A percentile compares a stretch with the other conserved stretches of the same genome.
Evolutionary conservation across 2,797 vertebrate genomes (phyloP).

Genomic region (Oophaga sylvatica): DNA sequence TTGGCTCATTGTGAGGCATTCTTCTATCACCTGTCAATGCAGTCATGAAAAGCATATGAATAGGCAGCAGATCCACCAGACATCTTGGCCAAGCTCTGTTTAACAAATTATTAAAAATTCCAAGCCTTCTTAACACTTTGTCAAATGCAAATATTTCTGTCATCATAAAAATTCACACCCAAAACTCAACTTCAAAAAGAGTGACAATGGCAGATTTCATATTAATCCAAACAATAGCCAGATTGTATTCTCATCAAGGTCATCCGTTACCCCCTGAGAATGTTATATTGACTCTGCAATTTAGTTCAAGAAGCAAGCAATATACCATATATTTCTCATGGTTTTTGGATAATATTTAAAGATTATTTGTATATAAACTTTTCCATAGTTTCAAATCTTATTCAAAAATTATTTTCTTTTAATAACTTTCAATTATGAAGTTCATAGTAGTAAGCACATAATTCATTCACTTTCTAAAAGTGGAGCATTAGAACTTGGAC

Average conservation of each 20-base stretch:
- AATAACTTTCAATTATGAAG: no score
- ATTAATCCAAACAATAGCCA: neutral
- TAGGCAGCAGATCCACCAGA: conserved; percentile 11
- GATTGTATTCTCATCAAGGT: neutral
- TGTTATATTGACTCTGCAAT: neutral
- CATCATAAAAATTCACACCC: conserved; percentile 24
- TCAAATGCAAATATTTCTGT: conserved; percentile 10
- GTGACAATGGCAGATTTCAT: neutral
- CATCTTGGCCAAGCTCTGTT: conserved; percentile 38
- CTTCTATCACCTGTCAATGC: conserved; percentile 55
- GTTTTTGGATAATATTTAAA: no score
- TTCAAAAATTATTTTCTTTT: no score
- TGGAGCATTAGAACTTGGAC: no score
- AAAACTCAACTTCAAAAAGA: conserved; percentile 10
- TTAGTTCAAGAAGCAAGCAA: no score
- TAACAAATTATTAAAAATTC: conserved; percentile 31
- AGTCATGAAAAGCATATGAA: conserved; percentile 41
- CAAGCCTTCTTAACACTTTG: conserved; percentile 38
- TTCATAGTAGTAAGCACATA: no score
- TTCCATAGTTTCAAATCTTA: no score
- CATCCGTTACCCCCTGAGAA: neutral
- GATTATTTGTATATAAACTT: no score
- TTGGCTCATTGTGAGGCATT: conserved; percentile 31
- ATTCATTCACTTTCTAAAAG: no score
- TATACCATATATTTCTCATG: no score